Conservation (phyloP, 2,888 invertebrate genomes). For the Ennomos fuscantarius region DNA sequence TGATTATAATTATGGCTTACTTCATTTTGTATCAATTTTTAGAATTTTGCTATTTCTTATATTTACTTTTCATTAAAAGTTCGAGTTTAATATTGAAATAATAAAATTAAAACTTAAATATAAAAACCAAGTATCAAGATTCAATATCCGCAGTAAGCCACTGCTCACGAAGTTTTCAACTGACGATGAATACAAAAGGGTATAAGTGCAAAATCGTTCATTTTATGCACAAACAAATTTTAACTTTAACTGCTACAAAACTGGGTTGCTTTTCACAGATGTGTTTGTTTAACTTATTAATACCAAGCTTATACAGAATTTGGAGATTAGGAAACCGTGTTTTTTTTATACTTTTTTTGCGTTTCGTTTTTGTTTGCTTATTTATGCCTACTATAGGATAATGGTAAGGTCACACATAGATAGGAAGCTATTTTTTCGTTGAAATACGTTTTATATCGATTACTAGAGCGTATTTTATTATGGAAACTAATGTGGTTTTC, state of each 20-base stretch:
- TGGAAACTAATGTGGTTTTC: no score
- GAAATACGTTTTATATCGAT: no score
- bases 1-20: no score
- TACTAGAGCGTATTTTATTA: no score
- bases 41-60: no score
- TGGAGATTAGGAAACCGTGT: slow-evolving; percentile 77
- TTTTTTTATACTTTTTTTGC: slow-evolving; percentile 52
- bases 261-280: slow-evolving; percentile 44
- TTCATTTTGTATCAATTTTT: no score
- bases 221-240: slow-evolving; percentile 37
- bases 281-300: slow-evolving; percentile 73
- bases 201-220: slow-evolving; percentile 54
- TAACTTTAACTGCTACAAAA: slow-evolving; percentile 11
- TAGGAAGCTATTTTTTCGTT: neutral
- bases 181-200: slow-evolving; percentile 55
- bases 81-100: no score
- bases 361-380: slow-evolving; percentile 54
- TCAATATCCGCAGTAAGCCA: slow-evolving; percentile 47
- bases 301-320: slow-evolving; percentile 75
- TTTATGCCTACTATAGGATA: slow-evolving; percentile 42
- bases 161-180: slow-evolving; percentile 74
- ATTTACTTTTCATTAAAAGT: no score
- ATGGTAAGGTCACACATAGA: slow-evolving; percentile 18
- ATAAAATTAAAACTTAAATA: neutral
- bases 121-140: slow-evolving; percentile 62